phyloP scores from a whole-genome alignment of 2,113 vertebrate species.

The Gasterosteus aculeatus region DNA sequence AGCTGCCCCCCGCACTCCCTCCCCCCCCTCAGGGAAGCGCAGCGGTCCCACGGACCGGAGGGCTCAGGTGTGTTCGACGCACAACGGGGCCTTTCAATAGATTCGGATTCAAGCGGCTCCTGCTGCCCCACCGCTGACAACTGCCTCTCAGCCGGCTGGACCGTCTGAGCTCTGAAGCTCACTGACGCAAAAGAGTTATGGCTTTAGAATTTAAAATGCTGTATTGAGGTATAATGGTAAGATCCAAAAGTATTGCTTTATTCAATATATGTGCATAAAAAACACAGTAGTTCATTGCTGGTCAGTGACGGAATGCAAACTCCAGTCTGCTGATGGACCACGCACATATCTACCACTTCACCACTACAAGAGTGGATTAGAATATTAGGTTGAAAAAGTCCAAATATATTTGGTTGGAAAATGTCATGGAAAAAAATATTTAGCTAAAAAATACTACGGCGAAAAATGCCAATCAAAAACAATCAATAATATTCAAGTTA shows the following conservation, averaged over 20 bases:
- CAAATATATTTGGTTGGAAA: too few relatives aligned
- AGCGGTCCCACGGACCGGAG: slow-evolving; percentile 35
- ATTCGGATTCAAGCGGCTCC: slow-evolving; percentile 51
- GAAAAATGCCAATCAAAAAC: too few relatives aligned
- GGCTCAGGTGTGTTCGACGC: slow-evolving; percentile 74
- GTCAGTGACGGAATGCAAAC: background rate
- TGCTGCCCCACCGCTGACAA: slow-evolving; percentile 53
- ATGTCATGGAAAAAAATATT: too few relatives aligned
- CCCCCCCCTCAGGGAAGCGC: slow-evolving; percentile 47
- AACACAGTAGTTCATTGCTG: background rate
- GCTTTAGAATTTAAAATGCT: background rate
- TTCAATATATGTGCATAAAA: background rate
- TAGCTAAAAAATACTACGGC: too few relatives aligned
- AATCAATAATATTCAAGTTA: too few relatives aligned
- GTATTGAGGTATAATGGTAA: background rate
- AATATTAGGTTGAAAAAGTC: too few relatives aligned
- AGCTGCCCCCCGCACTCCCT: slow-evolving; percentile 73
- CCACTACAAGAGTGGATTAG: too few relatives aligned
- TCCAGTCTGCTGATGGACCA: background rate
- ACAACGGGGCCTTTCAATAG: slow-evolving; percentile 55
- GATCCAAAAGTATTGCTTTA: background rate
- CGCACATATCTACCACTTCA: background rate
- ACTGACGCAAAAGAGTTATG: background rate
- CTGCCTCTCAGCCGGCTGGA: slow-evolving; percentile 44
- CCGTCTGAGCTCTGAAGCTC: slow-evolving; percentile 15